Conservation (phyloP, 53 echinoderm and acorn worm species). For the Echinometra lucunter region DNA sequence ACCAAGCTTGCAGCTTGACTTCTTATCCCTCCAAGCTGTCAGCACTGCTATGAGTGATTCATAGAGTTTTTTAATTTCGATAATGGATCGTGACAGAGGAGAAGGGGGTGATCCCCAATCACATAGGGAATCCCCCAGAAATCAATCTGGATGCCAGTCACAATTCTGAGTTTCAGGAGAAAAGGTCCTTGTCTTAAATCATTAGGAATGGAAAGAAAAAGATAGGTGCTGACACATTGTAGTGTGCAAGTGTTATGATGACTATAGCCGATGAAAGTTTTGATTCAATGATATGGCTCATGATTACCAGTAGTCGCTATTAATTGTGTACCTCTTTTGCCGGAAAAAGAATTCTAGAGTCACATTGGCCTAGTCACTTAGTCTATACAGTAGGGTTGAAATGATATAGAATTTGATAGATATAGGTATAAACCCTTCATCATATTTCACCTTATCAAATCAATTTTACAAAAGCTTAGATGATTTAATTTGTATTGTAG, state of each 20-base stretch:
- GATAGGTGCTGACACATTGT: not conserved
- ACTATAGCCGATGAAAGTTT: not conserved
- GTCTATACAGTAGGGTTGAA: not conserved
- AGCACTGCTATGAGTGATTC: slow-evolving; percentile 51
- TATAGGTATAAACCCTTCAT: too few relatives aligned
- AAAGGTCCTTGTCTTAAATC: not conserved
- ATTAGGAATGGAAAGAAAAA: not conserved
- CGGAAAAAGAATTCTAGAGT: not conserved
- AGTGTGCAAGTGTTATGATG: slow-evolving; percentile 22
- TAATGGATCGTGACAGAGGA: slow-evolving; percentile 55
- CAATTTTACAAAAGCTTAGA: too few relatives aligned
- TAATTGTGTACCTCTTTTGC: not conserved
- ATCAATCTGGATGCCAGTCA: not conserved
- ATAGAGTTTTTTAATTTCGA: slow-evolving; percentile 67
- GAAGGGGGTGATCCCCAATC: slow-evolving; percentile 59
- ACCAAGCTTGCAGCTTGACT: slow-evolving; percentile 15
- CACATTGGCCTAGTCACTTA: not conserved
- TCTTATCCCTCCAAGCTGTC: slow-evolving; percentile 34
- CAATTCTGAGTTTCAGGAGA: not conserved
- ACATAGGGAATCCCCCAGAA: slow-evolving; percentile 34
- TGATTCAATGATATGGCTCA: slow-evolving; percentile 12
- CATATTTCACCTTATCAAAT: too few relatives aligned
- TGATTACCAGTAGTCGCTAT: not conserved
- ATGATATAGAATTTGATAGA: too few relatives aligned
- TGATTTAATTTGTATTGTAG: too few relatives aligned